Conservation (phyloP, 2,113 vertebrate species). For the Phylloscopus trochilus region DNA sequence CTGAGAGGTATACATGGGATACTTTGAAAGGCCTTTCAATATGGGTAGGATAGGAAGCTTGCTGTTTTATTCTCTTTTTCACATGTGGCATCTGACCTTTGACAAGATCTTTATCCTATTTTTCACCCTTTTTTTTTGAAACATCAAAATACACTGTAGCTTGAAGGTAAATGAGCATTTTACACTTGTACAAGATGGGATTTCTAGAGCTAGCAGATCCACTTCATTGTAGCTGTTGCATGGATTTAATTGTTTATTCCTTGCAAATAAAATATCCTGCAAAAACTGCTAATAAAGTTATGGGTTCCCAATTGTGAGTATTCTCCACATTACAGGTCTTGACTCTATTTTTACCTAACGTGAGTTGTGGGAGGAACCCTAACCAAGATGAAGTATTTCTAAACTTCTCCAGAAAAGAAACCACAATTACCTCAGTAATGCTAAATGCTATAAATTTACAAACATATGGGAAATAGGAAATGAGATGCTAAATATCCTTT, state of each 20-base stretch:
- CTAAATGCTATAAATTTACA: not conserved
- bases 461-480: not conserved
- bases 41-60: not conserved
- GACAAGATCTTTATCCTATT: not conserved
- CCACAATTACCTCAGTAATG: not conserved
- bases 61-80: not conserved
- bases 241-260: not conserved
- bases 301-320: not conserved
- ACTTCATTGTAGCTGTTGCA: not conserved
- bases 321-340: not conserved
- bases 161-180: not conserved
- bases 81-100: not conserved
- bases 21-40: not conserved
- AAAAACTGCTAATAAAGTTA: not conserved
- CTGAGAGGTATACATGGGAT: slow-evolving; percentile 2
- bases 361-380: not conserved
- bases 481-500: not conserved
- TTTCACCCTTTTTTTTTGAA: not conserved
- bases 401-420: not conserved
- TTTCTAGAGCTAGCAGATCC: not conserved
- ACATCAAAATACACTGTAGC: not conserved
- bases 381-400: not conserved
- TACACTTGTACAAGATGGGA: not conserved
- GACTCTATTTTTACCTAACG: not conserved
- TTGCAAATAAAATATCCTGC: not conserved